A percentile compares a stretch with the other conserved stretches of the same genome.
Conservation (phyloP, 2,888 invertebrate species). For the Hirtodrosophila trivittata region DNA sequence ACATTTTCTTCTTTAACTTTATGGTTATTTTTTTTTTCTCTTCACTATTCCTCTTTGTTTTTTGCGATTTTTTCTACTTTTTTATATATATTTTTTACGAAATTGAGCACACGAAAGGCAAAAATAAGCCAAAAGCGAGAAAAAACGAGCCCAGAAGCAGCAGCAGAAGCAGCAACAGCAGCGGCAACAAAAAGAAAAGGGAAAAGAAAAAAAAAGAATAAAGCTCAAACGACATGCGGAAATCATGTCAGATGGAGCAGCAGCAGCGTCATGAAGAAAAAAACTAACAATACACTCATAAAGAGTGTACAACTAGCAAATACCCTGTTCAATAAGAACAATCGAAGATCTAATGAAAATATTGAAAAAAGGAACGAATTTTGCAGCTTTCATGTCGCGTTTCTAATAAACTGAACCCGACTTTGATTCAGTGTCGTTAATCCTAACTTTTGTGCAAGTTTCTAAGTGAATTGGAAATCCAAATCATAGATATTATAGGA, state of each 20-base stretch:
- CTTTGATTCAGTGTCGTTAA: too few species aligned
- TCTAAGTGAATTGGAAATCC: too few species aligned
- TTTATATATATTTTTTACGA: constrained; percentile 40
- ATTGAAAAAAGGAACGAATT: too few species aligned
- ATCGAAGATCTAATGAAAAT: too few species aligned
- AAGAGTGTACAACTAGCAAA: background rate
- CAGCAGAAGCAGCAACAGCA: constrained; percentile 5
- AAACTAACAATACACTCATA: constrained; percentile 4
- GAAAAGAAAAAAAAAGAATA: constrained; percentile 31
- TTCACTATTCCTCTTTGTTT: constrained; percentile 1
- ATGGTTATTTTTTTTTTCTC: constrained; percentile 1
- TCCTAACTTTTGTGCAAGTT: too few species aligned
- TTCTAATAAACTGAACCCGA: too few species aligned
- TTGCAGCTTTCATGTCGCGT: too few species aligned
- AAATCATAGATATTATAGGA: too few species aligned
- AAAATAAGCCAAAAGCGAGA: constrained; percentile 49
- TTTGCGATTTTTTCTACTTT: constrained; percentile 3
- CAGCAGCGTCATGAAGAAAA: constrained; percentile 34
- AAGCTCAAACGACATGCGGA: constrained; percentile 76
- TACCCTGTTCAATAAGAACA: too few species aligned
- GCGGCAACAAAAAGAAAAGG: constrained; percentile 1
- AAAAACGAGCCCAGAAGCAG: constrained; percentile 40
- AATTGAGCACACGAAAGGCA: constrained; percentile 70
- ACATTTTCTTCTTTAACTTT: constrained; percentile 49
- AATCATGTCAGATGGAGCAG: constrained; percentile 78